These are phyloP conservation scores for Drosophila subpulchrella DNA, from an alignment of 1,140 invertebrate species.

Conservation along the genomic window DNA sequence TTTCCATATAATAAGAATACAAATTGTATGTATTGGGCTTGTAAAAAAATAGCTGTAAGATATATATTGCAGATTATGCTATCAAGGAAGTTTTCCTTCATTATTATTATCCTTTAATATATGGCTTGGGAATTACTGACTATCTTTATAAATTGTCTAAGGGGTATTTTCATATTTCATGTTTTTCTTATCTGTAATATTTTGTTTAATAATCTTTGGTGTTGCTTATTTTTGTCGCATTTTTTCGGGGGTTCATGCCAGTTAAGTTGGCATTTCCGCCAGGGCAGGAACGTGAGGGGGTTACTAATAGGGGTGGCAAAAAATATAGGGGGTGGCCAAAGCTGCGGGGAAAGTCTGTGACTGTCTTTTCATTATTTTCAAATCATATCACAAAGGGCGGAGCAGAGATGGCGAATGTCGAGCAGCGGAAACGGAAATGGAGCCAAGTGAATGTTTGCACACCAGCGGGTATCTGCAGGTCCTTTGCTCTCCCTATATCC, in stretches of 20 bases:
- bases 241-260: conserved; percentile 53
- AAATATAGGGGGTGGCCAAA: conserved; percentile 3
- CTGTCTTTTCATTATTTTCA: conserved; percentile 81
- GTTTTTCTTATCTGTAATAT: background rate
- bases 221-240: conserved; percentile 43
- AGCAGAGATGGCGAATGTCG: conserved; percentile 16
- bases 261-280: conserved; percentile 79
- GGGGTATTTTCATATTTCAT: background rate
- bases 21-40: no score
- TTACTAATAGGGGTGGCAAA: conserved; percentile 39
- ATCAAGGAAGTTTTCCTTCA: no score
- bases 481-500: background rate
- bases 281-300: conserved; percentile 26
- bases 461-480: conserved; percentile 26
- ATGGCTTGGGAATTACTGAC: no score
- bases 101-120: no score
- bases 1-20: no score
- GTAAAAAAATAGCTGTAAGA: no score
- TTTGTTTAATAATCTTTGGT: conserved; percentile 11
- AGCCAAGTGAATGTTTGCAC: conserved; percentile 66
- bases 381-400: conserved; percentile 72
- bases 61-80: no score
- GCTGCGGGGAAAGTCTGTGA: conserved; percentile 15
- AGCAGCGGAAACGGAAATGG: conserved; percentile 73
- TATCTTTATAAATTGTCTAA: background rate